A percentile compares a stretch with the other conserved stretches of the same genome.
Evolutionary conservation across 1,140 invertebrate genomes (phyloP).

Genomic region (Muscidifurax raptorellus): DNA sequence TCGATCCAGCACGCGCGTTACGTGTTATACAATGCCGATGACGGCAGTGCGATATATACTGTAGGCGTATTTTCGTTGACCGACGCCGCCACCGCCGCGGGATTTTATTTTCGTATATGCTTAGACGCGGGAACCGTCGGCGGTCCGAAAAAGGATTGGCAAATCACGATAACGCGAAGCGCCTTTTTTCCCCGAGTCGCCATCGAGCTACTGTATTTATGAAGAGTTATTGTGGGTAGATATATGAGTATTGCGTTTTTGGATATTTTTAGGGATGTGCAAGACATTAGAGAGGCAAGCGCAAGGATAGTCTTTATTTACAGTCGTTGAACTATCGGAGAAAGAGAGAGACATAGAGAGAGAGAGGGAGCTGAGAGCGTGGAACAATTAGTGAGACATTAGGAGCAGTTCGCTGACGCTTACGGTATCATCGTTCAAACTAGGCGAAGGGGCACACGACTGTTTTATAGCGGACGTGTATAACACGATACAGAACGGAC

Average conservation of each 20-base stretch:
- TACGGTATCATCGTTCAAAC: slow-evolving; percentile 37
- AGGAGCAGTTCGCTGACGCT: slow-evolving; percentile 39
- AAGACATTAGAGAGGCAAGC: background rate
- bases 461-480: background rate
- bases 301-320: slow-evolving; percentile 4
- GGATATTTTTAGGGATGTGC: no score
- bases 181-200: no score
- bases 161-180: slow-evolving; percentile 3
- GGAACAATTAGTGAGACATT: slow-evolving; percentile 35
- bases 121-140: background rate
- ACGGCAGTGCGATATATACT: slow-evolving; percentile 2
- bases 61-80: slow-evolving; percentile 5
- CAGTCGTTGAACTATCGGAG: background rate
- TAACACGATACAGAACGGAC: background rate
- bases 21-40: slow-evolving; percentile 23
- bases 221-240: no score
- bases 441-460: no score
- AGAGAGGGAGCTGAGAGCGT: background rate
- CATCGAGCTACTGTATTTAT: no score
- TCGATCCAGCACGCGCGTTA: background rate
- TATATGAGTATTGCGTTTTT: no score
- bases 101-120: slow-evolving; percentile 6
- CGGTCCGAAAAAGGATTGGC: slow-evolving; percentile 7
- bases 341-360: no score
- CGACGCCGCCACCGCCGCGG: background rate